Evolutionary conservation across 2,888 invertebrate species (phyloP), one percentile per base, ranked within the genome.

Genomic region (Hoplodrina ambigua): DNA sequence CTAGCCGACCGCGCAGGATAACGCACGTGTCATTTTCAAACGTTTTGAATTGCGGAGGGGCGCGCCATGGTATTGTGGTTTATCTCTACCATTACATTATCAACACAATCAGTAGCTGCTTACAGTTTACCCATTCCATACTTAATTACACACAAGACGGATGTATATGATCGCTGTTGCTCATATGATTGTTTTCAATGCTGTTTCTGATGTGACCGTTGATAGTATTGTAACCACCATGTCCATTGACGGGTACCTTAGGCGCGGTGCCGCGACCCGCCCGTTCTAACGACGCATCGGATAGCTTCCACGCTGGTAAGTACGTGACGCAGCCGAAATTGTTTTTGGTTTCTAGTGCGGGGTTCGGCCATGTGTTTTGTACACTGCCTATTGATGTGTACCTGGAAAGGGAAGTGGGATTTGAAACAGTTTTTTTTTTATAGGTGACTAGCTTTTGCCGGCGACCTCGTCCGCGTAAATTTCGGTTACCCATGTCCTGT

Each of bases 331-430:
- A 89, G 50, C 93, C 97, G 86, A 90, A 91, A 37, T 75, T 86
- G 85, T 97, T 96, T 19, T 91, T 90, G 78, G 93, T 94, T 52
- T 96, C 94, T 69, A 99, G 93, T 50, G 97, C 95, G 0, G 98
- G 98, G 96, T 99, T 99, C 1, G 97, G 98, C 74, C 96, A 91
- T 0, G 99, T 99, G 91, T 98, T 98, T 53, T 96, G 96, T 72
- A 96, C 96, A 89, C 97, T 97, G 61, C 99, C 99, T 84, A 99
- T 96, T 41, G 99, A 99, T 0, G 99, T 99, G 90, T 98, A 99
- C 53, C 97, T 97, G 92, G 52, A 64, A 67, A 59, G 56, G 15
- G 15, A 58, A 11, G 15, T 19, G 5, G 5, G 20, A 50, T 68
- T 49, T 7, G 11, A 41, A 63, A 17, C 5, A 15, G n/a, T 33